phyloP scores from a whole-genome alignment of 2,888 invertebrate species.

The Abrostola triplasia region DNA sequence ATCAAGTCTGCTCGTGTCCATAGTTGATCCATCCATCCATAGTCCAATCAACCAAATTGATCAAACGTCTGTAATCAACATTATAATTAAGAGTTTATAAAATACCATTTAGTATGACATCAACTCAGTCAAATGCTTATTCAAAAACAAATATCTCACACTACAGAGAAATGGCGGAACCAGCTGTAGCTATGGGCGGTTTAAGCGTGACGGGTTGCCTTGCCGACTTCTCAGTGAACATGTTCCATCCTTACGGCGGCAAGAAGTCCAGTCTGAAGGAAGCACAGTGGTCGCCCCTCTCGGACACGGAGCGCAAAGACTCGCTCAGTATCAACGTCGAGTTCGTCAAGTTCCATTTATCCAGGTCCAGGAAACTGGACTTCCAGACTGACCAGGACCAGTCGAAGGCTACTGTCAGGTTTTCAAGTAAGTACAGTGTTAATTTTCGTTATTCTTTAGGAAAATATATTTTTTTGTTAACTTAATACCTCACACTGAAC shows the following conservation, averaged over 20 bases:
- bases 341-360: slow-evolving; percentile 98
- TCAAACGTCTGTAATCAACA: too few species aligned
- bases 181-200: slow-evolving; percentile 93
- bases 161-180: slow-evolving; percentile 87
- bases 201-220: slow-evolving; percentile 98
- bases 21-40: too few species aligned
- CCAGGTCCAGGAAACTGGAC: slow-evolving; percentile 96
- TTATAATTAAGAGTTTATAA: too few species aligned
- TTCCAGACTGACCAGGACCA: slow-evolving; percentile 91
- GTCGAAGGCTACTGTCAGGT: slow-evolving; percentile 95
- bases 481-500: too few species aligned
- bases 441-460: too few species aligned
- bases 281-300: slow-evolving; percentile 95
- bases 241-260: slow-evolving; percentile 99
- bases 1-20: too few species aligned
- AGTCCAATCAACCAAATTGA: too few species aligned
- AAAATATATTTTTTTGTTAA: too few species aligned
- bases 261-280: slow-evolving; percentile 92
- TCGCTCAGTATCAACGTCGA: slow-evolving; percentile 98
- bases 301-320: slow-evolving; percentile 97
- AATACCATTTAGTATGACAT: slow-evolving; percentile 42
- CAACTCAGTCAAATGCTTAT: neutral
- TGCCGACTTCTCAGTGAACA: slow-evolving; percentile 98
- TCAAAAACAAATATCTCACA: neutral
- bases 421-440: slow-evolving; percentile 91